Base-by-base conservation (phyloP, 2,888 invertebrate species). In the Fissipunctia ypsillon region DNA sequence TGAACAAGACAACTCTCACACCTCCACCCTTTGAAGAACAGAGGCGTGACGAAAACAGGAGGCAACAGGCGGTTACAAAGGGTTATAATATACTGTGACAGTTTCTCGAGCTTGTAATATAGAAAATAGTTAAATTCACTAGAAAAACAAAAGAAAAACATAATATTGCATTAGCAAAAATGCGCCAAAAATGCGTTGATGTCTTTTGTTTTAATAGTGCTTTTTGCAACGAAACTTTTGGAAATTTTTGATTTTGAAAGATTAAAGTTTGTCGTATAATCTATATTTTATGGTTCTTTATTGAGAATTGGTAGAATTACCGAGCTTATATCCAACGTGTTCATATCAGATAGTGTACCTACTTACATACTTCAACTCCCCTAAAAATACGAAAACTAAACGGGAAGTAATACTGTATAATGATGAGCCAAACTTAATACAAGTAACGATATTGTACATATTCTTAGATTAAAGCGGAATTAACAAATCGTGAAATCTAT, bases 151-250 rank as follows among this genome's bases (percentile, higher is more conserved):
- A 45, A 31, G 22, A 38, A 12, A 45, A 19, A n/a, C 5, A 35
- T n/a, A 63, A 72, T n/a, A 54, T 35, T 16, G 35, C 38, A 61
- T 61, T 48, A 22, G 35, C 43, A 43, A 38, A 59, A 75, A 57
- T 28, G 19, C n/a, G n/a, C 48, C 50, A 64, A 35, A 70, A 61
- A 66, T 83, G 87, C 90, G 90, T 90, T 90, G 89, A 90, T 88
- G 89, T 90, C 89, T 90, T 90, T 90, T 90, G 76, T 83, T 84
- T 77, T 71, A 65, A 70, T 80, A 50, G 50, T 22, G 43, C 25
- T 63, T 80, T 67, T 72, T 43, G 50, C 59, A 61, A 2, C 22
- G 41, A 75, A 79, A 70, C 28, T 65, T 56, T 72, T 43, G 45
- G 31, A 28, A 19, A 16, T 38, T 76, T 76, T n/a, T 7, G 16